Conservation (phyloP, 2,888 invertebrate species). For the Ommatoiulus sabulosus region DNA sequence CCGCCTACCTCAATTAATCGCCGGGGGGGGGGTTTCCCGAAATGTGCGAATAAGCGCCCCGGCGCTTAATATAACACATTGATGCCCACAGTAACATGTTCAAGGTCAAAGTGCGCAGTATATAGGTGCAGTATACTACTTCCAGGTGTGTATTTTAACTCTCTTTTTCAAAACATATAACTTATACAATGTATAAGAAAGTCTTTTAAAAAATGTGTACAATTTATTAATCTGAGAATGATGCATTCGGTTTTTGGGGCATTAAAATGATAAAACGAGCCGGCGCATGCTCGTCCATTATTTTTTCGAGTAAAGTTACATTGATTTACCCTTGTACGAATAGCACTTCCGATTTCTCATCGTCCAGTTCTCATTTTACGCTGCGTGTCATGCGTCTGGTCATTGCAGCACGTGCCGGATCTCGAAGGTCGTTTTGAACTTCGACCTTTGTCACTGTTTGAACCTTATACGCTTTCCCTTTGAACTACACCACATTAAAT, state of each 20-base stretch:
- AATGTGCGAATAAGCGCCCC: too few species aligned
- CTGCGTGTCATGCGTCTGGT: neutral
- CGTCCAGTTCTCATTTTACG: neutral
- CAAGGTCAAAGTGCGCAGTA: too few species aligned
- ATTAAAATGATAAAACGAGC: neutral
- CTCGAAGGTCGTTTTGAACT: neutral
- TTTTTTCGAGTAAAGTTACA: neutral
- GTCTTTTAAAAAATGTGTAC: too few species aligned
- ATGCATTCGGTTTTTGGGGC: neutral
- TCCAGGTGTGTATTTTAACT: too few species aligned
- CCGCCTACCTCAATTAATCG: too few species aligned
- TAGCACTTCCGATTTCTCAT: neutral
- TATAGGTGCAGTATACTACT: too few species aligned
- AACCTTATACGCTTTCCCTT: neutral
- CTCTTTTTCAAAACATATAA: too few species aligned
- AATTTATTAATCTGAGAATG: neutral
- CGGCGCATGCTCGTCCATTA: neutral
- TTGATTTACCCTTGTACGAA: constrained; percentile 18
- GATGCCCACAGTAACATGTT: too few species aligned
- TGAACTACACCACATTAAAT: neutral
- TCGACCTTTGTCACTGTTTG: neutral
- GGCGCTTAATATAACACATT: too few species aligned
- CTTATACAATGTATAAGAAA: too few species aligned
- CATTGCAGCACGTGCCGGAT: neutral
- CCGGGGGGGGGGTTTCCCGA: too few species aligned